Evolutionary conservation across 2,888 invertebrate species (phyloP).

Genomic region (Teleiodes luculella): DNA sequence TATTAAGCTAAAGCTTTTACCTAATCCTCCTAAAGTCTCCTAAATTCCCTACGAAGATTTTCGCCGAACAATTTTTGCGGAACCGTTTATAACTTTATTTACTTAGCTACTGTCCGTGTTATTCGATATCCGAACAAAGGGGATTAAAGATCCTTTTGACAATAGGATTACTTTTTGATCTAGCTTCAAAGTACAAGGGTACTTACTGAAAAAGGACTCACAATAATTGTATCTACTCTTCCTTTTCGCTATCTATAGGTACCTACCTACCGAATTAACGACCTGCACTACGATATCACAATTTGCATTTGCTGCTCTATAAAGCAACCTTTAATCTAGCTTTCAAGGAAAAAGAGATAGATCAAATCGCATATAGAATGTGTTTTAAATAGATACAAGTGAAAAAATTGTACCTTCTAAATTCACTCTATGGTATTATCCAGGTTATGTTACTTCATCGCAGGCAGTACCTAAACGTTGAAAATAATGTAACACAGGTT

Average conservation of each 20-base stretch:
- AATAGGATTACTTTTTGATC: constrained; percentile 17
- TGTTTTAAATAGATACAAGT: no score
- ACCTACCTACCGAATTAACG: neutral
- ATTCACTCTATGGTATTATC: no score
- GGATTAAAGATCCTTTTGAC: constrained; percentile 14
- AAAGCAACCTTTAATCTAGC: neutral
- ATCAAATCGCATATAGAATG: no score
- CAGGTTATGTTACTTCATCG: no score
- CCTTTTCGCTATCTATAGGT: neutral
- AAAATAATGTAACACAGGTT: no score
- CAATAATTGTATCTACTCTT: neutral
- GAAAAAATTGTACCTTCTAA: no score
- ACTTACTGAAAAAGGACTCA: neutral
- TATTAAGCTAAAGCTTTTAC: no score
- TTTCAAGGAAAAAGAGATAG: neutral
- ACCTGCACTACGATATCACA: no score
- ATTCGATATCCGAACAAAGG: constrained; percentile 14
- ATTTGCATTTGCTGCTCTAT: no score
- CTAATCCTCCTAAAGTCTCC: neutral
- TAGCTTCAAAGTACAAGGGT: constrained; percentile 4
- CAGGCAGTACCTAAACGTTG: no score
- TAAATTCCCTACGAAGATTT: neutral
- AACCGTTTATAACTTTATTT: constrained; percentile 9
- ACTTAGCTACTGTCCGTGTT: constrained; percentile 2
- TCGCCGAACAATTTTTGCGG: neutral